Evolutionary conservation across 2,888 invertebrate genomes (phyloP).

Genomic region (Apamea monoglypha): DNA sequence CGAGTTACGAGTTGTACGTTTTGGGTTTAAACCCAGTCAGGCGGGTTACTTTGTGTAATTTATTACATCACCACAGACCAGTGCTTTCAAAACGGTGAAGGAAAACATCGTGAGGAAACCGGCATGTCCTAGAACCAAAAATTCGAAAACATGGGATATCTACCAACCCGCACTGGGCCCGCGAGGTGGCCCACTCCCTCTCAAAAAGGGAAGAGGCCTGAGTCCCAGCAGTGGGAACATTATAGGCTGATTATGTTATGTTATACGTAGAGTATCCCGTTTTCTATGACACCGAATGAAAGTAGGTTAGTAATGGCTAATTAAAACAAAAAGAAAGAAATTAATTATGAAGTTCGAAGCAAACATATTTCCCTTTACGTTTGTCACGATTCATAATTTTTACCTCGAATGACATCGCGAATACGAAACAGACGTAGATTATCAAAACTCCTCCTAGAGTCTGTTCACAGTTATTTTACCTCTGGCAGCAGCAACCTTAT

Average conservation of each 20-base stretch:
- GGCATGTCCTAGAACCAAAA: too few species aligned
- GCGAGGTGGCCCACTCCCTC: too few species aligned
- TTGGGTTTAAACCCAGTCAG: neutral
- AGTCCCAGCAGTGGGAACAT: too few species aligned
- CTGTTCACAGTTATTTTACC: too few species aligned
- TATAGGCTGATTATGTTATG: too few species aligned
- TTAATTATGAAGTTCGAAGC: neutral
- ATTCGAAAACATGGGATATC: too few species aligned
- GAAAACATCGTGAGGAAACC: too few species aligned
- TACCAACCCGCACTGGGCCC: too few species aligned
- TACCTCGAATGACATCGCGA: slow-evolving; percentile 22
- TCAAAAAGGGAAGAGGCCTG: too few species aligned
- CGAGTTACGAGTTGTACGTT: neutral
- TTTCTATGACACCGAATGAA: neutral
- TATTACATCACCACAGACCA: neutral
- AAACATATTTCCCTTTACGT: neutral
- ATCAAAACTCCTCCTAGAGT: neutral
- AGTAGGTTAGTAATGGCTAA: neutral
- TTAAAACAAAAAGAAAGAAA: slow-evolving; percentile 6
- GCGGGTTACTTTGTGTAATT: neutral
- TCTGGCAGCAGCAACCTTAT: too few species aligned
- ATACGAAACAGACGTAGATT: slow-evolving; percentile 6
- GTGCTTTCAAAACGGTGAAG: neutral
- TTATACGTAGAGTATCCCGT: neutral
- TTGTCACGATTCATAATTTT: slow-evolving; percentile 18